Base-by-base conservation (phyloP, 2,113 vertebrate species). In the Protobothrops mucrosquamatus region DNA sequence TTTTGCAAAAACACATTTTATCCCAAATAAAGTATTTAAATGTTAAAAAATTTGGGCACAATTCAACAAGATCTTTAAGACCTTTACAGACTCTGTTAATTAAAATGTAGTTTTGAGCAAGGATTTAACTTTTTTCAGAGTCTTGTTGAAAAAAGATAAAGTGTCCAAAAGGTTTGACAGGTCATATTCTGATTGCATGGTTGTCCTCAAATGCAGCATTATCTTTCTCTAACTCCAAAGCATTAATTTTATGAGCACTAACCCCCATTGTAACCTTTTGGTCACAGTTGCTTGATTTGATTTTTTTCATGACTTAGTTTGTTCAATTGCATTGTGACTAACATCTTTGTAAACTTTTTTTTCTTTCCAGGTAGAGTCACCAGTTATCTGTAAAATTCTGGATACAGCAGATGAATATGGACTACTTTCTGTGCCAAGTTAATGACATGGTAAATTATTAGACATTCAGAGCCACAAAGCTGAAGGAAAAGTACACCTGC, bases 381-480 rank as follows among this genome's bases (percentile, higher is more conserved):
- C 99, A 0, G 98, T 99, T 93, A 99, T 99, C 96, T 99, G 99
- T 97, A 99, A 98, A 96, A 98, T 99, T 95, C 97, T 99, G 94
- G 99, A 99, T 95, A 99, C 99, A 23, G 99, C 99, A 56, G 99
- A 99, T 94, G 99, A 99, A 96, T 97, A 99, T 0, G 99, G 99
- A 95, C 98, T 99, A 92, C 98, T 99, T n/a, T 99, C 99, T 0
- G 95, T 99, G 93, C 98, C 99, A 94, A 98, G 97, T 96, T 99
- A 97, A 98, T 91, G 91, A 29, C 39, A 4, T 29, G 87, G 56
- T 93, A 88, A 95, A 95, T 48, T 64, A 39, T 94, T 89, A 54
- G 59, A 87, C 51, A 15, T 90, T 52, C 86, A 91, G 20, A 59
- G 92, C 22, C 1, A 0, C 91, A 87, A 91, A 96, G 92, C 96